Base-by-base conservation (phyloP, 2,888 invertebrate species). In the Pogonocherus hispidulus region DNA sequence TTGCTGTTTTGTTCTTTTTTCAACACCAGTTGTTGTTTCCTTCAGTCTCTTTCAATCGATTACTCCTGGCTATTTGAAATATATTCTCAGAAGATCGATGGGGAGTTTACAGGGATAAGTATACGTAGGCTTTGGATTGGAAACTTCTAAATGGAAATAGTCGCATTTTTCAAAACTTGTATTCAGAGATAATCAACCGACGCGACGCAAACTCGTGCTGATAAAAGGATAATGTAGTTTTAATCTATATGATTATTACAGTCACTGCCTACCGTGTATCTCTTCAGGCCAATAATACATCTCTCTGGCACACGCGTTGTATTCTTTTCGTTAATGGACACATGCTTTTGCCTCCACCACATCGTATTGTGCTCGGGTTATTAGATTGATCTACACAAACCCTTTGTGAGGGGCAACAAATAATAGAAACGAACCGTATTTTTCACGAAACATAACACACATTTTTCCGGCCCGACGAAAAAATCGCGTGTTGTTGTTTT, bases 351-450 rank as follows among this genome's bases (percentile, higher is more conserved):
- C 41, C 19, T 56, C 56, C 56, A 41, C 27, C 57, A 44, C 27
- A 14, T 49, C 23, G 51, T 22, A 66, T 66, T 59, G 59, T 65
- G 41, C 18, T 66, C 41, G 37, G 18, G 59, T 66, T 66, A 66
- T 66, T 66, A 66, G 52, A 59, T 66, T 59, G 66, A 57, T 66
- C 37, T 56, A 59, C 59, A 27, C 41, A 18, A 27, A 32, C 59
- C 32, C 59, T 59, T 49, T 27, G 65, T 57, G 51, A 51, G 57
- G 22, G 16, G 47, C 66, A 18, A 59, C 66, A 66, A 66, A 66
- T 66, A 59, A 66, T 66, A 66, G 66, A 66, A 66, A 66, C 52
- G 46, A 41, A 44, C 57, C 51, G 18, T 52, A 66, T 66, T 66
- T 66, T 66, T 66, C 66, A 52, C 51, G 35, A 46, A 57, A 57